Evolutionary conservation across 2,797 vertebrate genomes (phyloP), one percentile per base, ranked within the genome.

Genomic region (Clamator glandarius): DNA sequence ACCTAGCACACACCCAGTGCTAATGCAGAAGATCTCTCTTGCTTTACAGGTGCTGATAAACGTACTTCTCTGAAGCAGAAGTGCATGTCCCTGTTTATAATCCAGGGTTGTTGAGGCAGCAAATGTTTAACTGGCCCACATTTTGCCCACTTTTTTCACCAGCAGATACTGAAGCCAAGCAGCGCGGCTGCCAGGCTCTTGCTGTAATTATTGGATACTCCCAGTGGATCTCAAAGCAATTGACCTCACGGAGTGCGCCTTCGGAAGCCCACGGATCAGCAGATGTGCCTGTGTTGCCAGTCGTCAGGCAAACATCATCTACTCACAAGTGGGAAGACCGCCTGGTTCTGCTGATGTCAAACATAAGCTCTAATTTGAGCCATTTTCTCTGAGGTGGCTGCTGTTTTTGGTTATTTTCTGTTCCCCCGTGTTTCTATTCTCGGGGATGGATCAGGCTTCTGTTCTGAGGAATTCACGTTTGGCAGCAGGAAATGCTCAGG

Each of bases 401-500:
- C 89, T 94, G 94, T 95, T 95, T 95, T 91, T 72, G 42, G 46
- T 93, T 87, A 50, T 91, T 92, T 55, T 89, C 87, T 79, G 23
- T 88, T 93, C 87, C 93, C 92, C 85, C 5, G 3, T 75, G 79
- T 93, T 96, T 96, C 94, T 96, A 86, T 95, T 96, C 84, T 79
- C 0, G 1, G 76, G 91, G 84, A 76, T 70, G 86, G 82, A 94
- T 88, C 80, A 92, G 62, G 33, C 87, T 95, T 94, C 93, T 91
- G 64, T 89, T 92, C 75, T 76, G 73, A 91, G 84, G 87, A 95
- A 92, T 95, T 94, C 52, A 70, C 55, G 94, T 93, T 66, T 94
- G 89, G 82, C 89, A 90, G 76, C 25, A 46, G 81, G 84, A 88
- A 61, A 39, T 84, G 59, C 93, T 96, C 91, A 70, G 63, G 42